A percentile compares a stretch with the other conserved stretches of the same genome.
Evolutionary conservation across 1,140 invertebrate genomes (phyloP).

Genomic region (Phthorimaea operculella): DNA sequence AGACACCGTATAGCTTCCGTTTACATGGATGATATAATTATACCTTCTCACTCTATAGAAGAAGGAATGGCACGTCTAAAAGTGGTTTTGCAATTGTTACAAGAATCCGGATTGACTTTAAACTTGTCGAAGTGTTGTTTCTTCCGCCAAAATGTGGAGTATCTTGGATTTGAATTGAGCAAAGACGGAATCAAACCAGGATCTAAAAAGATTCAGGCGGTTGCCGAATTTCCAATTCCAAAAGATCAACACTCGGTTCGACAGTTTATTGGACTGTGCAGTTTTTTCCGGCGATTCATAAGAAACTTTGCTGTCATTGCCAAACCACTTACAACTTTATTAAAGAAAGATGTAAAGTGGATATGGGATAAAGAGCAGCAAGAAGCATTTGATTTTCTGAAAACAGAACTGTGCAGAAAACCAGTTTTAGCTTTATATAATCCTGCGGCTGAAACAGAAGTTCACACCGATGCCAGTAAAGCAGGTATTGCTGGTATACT

Average conservation of each 20-base stretch:
- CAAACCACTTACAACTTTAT: not conserved
- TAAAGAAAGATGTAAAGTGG: not conserved
- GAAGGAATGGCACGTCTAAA: not conserved
- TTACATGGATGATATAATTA: not conserved
- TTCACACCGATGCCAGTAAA: slow-evolving; percentile 3
- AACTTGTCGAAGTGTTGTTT: not conserved
- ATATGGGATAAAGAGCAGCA: not conserved
- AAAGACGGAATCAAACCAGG: slow-evolving; percentile 1
- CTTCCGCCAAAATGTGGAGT: not conserved
- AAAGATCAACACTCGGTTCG: not conserved
- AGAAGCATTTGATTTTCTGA: not conserved
- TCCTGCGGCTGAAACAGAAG: not conserved
- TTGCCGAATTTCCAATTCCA: not conserved
- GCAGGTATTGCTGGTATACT: slow-evolving; percentile 1
- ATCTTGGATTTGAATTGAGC: not conserved
- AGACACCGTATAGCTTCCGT: not conserved
- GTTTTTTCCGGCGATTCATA: slow-evolving; percentile 1
- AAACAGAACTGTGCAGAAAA: not conserved
- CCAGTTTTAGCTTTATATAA: slow-evolving; percentile 4
- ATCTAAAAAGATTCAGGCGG: not conserved
- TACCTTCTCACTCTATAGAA: not conserved
- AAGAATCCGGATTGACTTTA: not conserved
- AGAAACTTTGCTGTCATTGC: not conserved
- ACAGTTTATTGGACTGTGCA: not conserved
- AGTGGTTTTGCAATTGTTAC: not conserved